Percentiles rank a stretch among this genome's conserved stretches.
These are phyloP conservation scores for Pseudeuparius sepicola DNA, from an alignment of 2,888 invertebrate species.

Conservation along the genomic window DNA sequence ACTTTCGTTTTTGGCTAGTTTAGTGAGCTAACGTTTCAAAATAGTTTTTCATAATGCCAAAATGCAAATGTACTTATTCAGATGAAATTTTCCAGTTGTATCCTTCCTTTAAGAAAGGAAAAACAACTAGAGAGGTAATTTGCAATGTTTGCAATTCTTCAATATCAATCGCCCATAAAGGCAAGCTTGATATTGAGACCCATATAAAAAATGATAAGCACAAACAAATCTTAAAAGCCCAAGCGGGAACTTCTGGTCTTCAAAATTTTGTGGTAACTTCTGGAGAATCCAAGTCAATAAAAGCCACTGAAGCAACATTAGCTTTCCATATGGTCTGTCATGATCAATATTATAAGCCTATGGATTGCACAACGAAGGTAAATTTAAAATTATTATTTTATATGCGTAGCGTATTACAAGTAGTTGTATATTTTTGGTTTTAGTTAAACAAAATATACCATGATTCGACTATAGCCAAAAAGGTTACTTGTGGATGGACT, in stretches of 20 bases:
- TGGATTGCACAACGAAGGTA: too few relatives aligned
- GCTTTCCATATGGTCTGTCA: slow-evolving; percentile 10
- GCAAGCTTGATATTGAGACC: slow-evolving; percentile 10
- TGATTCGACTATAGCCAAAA: slow-evolving; percentile 4
- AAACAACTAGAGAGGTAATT: slow-evolving; percentile 4
- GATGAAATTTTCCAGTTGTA: slow-evolving; percentile 10
- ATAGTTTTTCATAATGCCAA: slow-evolving; percentile 7
- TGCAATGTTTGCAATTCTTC: slow-evolving; percentile 8
- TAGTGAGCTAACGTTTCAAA: slow-evolving; percentile 1
- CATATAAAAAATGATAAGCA: slow-evolving; percentile 5
- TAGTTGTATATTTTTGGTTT: too few relatives aligned
- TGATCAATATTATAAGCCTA: slow-evolving; percentile 10
- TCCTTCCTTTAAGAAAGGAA: slow-evolving; percentile 10
- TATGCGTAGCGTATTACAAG: too few relatives aligned
- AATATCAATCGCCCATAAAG: slow-evolving; percentile 10
- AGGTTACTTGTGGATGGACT: slow-evolving; percentile 9
- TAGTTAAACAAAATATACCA: slow-evolving; percentile 8
- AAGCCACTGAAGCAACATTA: slow-evolving; percentile 13
- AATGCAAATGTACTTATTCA: slow-evolving; percentile 10
- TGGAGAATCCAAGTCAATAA: slow-evolving; percentile 1
- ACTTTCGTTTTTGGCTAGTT: slow-evolving; percentile 5
- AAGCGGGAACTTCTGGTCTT: slow-evolving; percentile 11
- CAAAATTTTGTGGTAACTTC: slow-evolving; percentile 5
- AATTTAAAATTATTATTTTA: too few relatives aligned
- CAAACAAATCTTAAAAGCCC: slow-evolving; percentile 10